phyloP scores from a whole-genome alignment of 2,888 invertebrate species.

The Timema cristinae region DNA sequence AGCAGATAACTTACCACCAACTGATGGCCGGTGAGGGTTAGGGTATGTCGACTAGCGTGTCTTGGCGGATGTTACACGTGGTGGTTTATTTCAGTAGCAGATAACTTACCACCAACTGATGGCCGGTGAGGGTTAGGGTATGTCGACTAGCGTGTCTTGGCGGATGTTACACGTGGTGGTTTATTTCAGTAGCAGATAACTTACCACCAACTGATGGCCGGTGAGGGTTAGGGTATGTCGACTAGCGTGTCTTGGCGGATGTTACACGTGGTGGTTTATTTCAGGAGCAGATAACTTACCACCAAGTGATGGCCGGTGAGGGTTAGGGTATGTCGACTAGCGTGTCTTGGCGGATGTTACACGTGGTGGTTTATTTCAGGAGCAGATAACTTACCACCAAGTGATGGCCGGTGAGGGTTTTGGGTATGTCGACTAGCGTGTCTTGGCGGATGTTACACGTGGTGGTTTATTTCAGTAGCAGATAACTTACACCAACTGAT shows the following conservation, averaged over 20 bases:
- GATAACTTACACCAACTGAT: constrained; percentile 69
- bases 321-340: too few species aligned
- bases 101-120: constrained; percentile 69
- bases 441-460: too few species aligned
- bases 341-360: too few species aligned
- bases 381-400: constrained; percentile 64
- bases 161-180: too few species aligned
- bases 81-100: constrained; percentile 48
- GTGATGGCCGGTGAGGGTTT: constrained; percentile 48
- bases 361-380: constrained; percentile 41
- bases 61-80: too few species aligned
- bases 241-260: too few species aligned
- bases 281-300: constrained; percentile 59
- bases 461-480: constrained; percentile 47
- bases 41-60: too few species aligned
- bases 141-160: too few species aligned
- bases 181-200: constrained; percentile 52
- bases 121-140: too few species aligned
- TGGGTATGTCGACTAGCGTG: too few species aligned
- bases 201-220: constrained; percentile 65
- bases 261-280: constrained; percentile 26
- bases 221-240: too few species aligned
- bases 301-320: constrained; percentile 57
- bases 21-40: constrained; percentile 47
- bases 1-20: constrained; percentile 64